Evolutionary conservation across 2,797 vertebrate genomes (phyloP).

Genomic region (Acrocephalus scirpaceus): DNA sequence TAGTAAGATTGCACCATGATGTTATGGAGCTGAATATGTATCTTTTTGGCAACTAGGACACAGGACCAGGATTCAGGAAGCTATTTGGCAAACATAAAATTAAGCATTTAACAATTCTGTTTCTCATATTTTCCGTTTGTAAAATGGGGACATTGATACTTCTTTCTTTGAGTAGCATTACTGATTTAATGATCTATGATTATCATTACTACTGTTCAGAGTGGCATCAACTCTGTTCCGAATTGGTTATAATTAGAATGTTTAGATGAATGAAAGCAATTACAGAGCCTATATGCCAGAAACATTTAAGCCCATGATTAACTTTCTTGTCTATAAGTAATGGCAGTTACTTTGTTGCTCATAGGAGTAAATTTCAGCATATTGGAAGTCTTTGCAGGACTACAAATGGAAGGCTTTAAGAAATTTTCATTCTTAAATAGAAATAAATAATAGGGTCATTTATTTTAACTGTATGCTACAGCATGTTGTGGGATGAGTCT

Average conservation of each 20-base stretch:
- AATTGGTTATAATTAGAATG: slow-evolving; percentile 54
- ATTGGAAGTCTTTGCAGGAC: background rate
- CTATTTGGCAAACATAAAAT: slow-evolving; percentile 40
- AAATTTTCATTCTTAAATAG: background rate
- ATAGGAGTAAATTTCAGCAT: background rate
- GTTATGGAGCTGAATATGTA: slow-evolving; percentile 7
- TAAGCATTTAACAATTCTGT: slow-evolving; percentile 15
- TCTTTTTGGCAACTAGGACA: slow-evolving; percentile 18
- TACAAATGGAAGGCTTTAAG: background rate
- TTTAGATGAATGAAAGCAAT: slow-evolving; percentile 46
- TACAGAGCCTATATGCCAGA: background rate
- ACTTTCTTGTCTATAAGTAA: background rate
- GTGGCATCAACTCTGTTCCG: background rate
- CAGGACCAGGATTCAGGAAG: slow-evolving; percentile 10
- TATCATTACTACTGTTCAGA: slow-evolving; percentile 42
- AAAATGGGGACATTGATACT: slow-evolving; percentile 22
- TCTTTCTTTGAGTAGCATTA: slow-evolving; percentile 23
- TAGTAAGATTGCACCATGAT: background rate
- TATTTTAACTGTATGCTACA: background rate
- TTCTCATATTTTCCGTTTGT: slow-evolving; percentile 27
- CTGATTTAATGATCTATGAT: slow-evolving; percentile 52
- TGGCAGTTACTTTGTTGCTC: background rate
- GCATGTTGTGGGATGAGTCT: background rate
- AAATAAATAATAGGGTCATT: background rate
- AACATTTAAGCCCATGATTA: slow-evolving; percentile 34